Base-by-base conservation (phyloP, 2,113 vertebrate genomes). In the Corythornis madagascariensis region DNA sequence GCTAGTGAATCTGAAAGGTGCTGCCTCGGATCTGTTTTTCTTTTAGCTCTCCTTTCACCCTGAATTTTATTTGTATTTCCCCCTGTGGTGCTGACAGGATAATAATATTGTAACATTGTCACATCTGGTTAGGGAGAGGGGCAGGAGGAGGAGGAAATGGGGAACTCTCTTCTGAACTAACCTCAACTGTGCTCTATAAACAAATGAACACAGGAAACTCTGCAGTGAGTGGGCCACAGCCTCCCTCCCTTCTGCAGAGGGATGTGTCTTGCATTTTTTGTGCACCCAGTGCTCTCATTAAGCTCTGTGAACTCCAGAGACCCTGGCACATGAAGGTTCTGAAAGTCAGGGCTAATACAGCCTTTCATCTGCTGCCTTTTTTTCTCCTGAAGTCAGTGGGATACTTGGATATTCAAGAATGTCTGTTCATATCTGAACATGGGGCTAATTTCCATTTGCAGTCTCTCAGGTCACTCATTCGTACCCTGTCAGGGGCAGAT, bases 91-190 rank as follows among this genome's bases (percentile, higher is more conserved):
- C 73, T 95, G 84, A 95, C 69, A 93, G 88, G 57, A 79, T 91
- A 90, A 89, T 92, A 69, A 91, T 85, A 88, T 87, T 95, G 86
- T 96, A 92, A 95, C 48, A 56, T 73, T 95, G 92, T 93, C 83
- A 84, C 92, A 94, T 96, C 81, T 95, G 93, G 89, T 79, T 88
- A 88, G 70, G 80, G 77, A 76, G 79, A 92, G 84, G 43, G 63
- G 66, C 90, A 75, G 81, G 38, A 73, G 72, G 77, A 83, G 35
- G 52, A 93, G 81, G 76, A 90, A 88, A 80, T 60, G 82, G 90
- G 66, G 87, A 95, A 48, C 61, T 91, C 55, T 89, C 52, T 93
- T 95, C 76, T 86, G 82, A 79, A 79, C 75, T 76, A 94, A 95
- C 76, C 71, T 88, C 60, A 85, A 56, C 45, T 65, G 67, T 73